These are phyloP conservation scores for Eupithecia tripunctaria DNA, from an alignment of 2,888 invertebrate species.

Conservation along the genomic window DNA sequence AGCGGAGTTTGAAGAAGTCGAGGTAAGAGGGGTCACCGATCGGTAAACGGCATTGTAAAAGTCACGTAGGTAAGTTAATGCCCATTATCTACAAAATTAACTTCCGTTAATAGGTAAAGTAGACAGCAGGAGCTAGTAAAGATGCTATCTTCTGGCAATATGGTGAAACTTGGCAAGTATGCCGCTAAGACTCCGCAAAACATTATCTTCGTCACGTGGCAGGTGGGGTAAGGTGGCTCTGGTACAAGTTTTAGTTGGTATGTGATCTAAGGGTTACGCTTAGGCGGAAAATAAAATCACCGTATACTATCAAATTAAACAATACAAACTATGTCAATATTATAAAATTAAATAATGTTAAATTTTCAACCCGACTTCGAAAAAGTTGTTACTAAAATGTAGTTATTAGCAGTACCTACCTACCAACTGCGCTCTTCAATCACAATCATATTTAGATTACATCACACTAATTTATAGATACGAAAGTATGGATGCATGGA, in stretches of 20 bases:
- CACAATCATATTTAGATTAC: too few relatives aligned
- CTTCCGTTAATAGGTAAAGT: not conserved
- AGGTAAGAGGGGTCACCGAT: not conserved
- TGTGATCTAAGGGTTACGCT: not conserved
- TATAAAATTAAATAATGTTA: too few relatives aligned
- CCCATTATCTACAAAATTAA: not conserved
- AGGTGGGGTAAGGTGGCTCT: slow-evolving; percentile 15
- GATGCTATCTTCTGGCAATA: slow-evolving; percentile 12
- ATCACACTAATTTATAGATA: too few relatives aligned
- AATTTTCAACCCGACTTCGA: too few relatives aligned
- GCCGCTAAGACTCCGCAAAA: slow-evolving; percentile 25
- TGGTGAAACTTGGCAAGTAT: slow-evolving; percentile 28
- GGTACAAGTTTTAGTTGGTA: not conserved
- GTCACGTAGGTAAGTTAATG: not conserved
- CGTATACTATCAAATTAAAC: too few relatives aligned
- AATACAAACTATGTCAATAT: too few relatives aligned
- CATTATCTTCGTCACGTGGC: slow-evolving; percentile 25
- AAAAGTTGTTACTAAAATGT: too few relatives aligned
- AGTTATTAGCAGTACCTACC: too few relatives aligned
- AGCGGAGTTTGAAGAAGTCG: too few relatives aligned
- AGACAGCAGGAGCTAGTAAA: slow-evolving; percentile 1
- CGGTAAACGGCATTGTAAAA: not conserved
- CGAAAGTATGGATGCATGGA: too few relatives aligned
- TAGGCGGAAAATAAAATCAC: not conserved
- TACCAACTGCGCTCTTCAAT: too few relatives aligned